Conservation (phyloP, 2,888 invertebrate species). For the Calameuta filiformis region DNA sequence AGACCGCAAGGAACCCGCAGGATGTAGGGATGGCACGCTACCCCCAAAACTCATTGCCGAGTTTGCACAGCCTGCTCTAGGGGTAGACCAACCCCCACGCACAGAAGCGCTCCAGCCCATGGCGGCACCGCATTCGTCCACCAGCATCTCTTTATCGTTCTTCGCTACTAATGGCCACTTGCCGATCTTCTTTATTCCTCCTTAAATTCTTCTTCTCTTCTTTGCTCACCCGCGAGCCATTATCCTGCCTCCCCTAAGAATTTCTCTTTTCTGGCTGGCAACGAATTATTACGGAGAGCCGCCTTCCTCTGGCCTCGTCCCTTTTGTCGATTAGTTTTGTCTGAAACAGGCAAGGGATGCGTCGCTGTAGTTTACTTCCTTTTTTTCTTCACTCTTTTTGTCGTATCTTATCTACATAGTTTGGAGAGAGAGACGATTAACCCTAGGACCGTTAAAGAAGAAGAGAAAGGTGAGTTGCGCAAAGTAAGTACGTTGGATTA, state of each 20-base stretch:
- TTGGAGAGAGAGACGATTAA: background rate
- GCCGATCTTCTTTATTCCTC: background rate
- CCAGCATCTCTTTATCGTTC: slow-evolving; percentile 46
- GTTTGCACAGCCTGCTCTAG: slow-evolving; percentile 55
- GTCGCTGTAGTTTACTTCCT: background rate
- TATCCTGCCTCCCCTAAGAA: background rate
- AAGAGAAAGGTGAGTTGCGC: background rate
- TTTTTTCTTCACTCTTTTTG: background rate
- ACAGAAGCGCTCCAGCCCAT: slow-evolving; percentile 43
- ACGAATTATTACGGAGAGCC: background rate
- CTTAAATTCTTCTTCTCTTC: background rate
- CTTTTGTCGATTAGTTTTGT: background rate
- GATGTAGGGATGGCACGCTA: slow-evolving; percentile 62
- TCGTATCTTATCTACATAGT: background rate
- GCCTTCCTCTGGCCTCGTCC: background rate
- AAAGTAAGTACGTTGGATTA: background rate
- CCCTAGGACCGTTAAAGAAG: background rate
- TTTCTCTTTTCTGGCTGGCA: background rate
- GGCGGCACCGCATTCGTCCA: slow-evolving; percentile 57
- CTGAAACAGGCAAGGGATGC: background rate
- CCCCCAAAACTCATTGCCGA: slow-evolving; percentile 62
- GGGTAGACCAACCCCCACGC: slow-evolving; percentile 60
- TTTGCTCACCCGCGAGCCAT: background rate
- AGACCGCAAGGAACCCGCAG: slow-evolving; percentile 58
- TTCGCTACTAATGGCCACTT: slow-evolving; percentile 13